Evolutionary conservation across 2,797 vertebrate species (phyloP), one percentile per base, ranked within the genome.

Genomic region (Benthosema pterotum): DNA sequence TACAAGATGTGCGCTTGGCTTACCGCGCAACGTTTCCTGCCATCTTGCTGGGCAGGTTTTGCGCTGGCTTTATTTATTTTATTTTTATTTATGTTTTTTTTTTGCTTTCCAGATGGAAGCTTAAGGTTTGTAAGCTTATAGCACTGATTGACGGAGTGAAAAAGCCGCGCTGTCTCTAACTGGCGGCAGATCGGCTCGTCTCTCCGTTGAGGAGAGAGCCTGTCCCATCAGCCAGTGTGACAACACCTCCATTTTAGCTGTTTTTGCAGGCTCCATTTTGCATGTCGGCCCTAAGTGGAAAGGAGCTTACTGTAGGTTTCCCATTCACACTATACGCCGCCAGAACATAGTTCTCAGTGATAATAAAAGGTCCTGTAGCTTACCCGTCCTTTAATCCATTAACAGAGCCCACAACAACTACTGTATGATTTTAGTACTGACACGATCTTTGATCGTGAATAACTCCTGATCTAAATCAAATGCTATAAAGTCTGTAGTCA

Each of bases 241-340:
- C 58, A 50, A 60, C 51, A 18, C 67, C 56, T 63, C 69, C 66
- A 69, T 74, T 70, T 74, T 72, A 63, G 68, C 58, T 74, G 8
- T 38, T 51, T 38, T 51, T 59, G 56, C 60, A 58, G 61, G 73
- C 73, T 74, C 74, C 52, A 80, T 76, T 76, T 79, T 63, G 32
- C 57, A 52, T 59, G 22, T 49, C 56, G 59, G 52, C 28, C 57
- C 67, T 52, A 60, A n/a, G n/a, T 65, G 12, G 16, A 56, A 32
- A 65, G 60, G 47, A 74, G 54, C 7, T 52, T 16, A n/a, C n/a
- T n/a, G n/a, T n/a, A 52, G 55, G 61, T 67, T 38, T 51, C 62
- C 77, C 76, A 69, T 75, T 65, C 79, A 66, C 57, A 56, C 50
- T 56, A 47, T 2, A 64, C 63, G 28, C n/a, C n/a, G n/a, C n/a